Conservation (phyloP, 2,888 invertebrate species). For the Lochmaea crataegi region DNA sequence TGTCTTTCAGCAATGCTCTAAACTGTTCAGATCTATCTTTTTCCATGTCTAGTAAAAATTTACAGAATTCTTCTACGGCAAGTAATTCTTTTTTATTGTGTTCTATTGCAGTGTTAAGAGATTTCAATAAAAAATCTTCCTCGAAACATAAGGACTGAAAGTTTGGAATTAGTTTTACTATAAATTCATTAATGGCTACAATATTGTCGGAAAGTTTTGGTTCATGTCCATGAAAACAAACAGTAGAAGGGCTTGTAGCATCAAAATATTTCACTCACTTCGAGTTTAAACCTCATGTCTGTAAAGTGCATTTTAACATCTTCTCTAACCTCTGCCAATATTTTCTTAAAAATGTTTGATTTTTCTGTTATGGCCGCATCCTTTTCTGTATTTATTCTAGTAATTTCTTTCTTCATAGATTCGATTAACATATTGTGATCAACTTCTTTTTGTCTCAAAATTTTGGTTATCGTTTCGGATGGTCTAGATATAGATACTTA, state of each 20-base stretch:
- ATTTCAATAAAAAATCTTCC: conserved; percentile 39
- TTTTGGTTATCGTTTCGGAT: conserved; percentile 41
- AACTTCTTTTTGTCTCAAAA: conserved; percentile 45
- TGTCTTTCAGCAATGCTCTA: conserved; percentile 52
- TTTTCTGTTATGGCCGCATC: conserved; percentile 48
- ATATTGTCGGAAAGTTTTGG: no score
- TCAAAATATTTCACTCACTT: conserved; percentile 12
- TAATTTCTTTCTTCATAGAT: conserved; percentile 44
- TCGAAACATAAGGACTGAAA: conserved; percentile 23
- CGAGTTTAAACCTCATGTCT: conserved; percentile 21
- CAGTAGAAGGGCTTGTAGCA: no score
- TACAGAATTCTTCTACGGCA: conserved; percentile 48
- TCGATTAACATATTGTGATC: conserved; percentile 47
- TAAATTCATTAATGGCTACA: no score
- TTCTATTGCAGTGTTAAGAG: conserved; percentile 27
- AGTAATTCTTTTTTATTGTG: conserved; percentile 37
- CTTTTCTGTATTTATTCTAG: conserved; percentile 48
- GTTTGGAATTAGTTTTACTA: no score
- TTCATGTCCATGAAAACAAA: no score
- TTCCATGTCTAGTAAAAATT: conserved; percentile 49
- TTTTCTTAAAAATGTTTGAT: conserved; percentile 44
- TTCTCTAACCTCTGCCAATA: conserved; percentile 36
- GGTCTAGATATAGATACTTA: conserved; percentile 40
- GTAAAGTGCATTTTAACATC: conserved; percentile 41
- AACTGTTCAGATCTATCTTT: conserved; percentile 51